Evolutionary conservation across 2,113 vertebrate species (phyloP), one percentile per base, ranked within the genome.

Genomic region (Lophura nycthemera): DNA sequence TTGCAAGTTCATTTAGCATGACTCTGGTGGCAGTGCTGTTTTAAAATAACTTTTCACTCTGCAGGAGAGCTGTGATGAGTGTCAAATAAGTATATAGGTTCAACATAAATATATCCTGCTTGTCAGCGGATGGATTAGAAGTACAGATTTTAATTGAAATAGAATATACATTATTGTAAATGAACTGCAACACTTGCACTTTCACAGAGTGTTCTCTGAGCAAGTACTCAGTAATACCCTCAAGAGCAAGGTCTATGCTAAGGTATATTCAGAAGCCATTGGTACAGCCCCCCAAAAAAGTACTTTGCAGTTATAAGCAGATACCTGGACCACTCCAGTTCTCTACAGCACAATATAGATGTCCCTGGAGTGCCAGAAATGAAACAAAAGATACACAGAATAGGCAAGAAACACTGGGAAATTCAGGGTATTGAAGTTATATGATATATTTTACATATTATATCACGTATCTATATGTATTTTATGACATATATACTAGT

Each of bases 41-140:
- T 65, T 63, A 57, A 82, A 89, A 87, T 24, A 87, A 34, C 30
- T 45, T 32, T 48, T 20, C 13, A 38, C 30, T 66, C 29, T 30
- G n/a, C 5, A 73, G 65, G 64, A 63, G 13, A 54, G 60, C 90
- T 40, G 17, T 48, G 5, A 36, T 14, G 38, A 6, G 1, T 50
- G 29, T 78, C 73, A 78, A 38, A 54, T 71, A 76, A 69, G 50
- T 70, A 13, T 10, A 70, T 6, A 56, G 69, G 45, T 66, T 42
- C 54, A 59, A 60, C 40, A 83, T 24, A 74, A 45, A 87, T 8
- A 60, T 7, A 21, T 10, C 70, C 5, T 79, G 54, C 40, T 87
- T 36, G 13, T 43, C 59, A 67, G 15, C 54, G 80, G 82, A 19
- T 66, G 59, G 36, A 79, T 93, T 82, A 79, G 70, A 85, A 83